phyloP scores from a whole-genome alignment of 2,888 invertebrate species.

The Eristalinus sepulchralis region DNA sequence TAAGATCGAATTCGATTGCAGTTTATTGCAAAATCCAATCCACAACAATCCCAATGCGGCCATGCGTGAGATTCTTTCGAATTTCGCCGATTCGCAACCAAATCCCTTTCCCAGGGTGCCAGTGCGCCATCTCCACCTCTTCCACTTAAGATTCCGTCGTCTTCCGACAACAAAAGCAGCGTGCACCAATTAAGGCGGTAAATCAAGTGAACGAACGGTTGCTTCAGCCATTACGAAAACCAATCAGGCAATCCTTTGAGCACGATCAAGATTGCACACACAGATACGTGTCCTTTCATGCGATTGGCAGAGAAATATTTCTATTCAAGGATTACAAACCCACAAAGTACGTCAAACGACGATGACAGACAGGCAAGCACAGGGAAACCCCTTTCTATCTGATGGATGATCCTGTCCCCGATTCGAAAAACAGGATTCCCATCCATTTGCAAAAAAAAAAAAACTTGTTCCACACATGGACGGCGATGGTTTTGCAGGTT shows the following conservation, averaged over 20 bases:
- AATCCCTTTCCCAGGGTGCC: constrained; percentile 23
- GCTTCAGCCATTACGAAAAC: constrained; percentile 20
- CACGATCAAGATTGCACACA: constrained; percentile 42
- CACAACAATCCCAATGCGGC: constrained; percentile 26
- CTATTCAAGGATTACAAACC: constrained; percentile 58
- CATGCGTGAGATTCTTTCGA: constrained; percentile 18
- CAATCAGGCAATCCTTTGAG: background rate
- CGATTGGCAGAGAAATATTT: constrained; percentile 24
- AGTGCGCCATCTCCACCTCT: constrained; percentile 19
- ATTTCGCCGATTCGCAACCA: background rate
- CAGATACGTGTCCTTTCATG: constrained; percentile 33
- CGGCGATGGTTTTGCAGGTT: constrained; percentile 46
- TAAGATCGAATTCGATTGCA: constrained; percentile 20
- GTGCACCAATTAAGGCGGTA: constrained; percentile 54
- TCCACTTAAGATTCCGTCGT: constrained; percentile 26
- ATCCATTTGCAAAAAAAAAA: constrained; percentile 51
- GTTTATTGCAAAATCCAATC: constrained; percentile 21
- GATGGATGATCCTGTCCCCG: constrained; percentile 43
- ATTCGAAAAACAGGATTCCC: constrained; percentile 54
- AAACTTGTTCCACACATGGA: constrained; percentile 49
- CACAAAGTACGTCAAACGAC: constrained; percentile 59
- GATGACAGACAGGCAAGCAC: constrained; percentile 55
- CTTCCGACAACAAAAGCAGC: constrained; percentile 50
- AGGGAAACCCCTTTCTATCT: constrained; percentile 49
- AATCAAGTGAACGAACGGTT: constrained; percentile 59